Evolutionary conservation across 2,797 vertebrate genomes (phyloP).

Genomic region (Serranus cabrilla): DNA sequence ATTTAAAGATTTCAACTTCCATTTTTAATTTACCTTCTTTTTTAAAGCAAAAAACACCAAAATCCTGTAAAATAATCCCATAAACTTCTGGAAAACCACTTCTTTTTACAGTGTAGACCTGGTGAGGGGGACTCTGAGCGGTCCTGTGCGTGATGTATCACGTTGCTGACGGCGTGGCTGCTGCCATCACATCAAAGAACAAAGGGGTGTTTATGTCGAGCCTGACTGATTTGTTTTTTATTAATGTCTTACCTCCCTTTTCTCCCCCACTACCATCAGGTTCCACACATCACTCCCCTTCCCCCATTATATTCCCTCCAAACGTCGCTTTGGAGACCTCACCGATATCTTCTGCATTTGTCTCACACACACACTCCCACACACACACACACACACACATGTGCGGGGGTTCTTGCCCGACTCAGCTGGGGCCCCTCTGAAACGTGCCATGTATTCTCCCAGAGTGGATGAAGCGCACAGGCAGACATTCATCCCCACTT

Average conservation of each 20-base stretch:
- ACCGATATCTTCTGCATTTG: constrained; percentile 62
- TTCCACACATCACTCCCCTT: constrained; percentile 47
- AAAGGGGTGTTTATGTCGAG: constrained; percentile 86
- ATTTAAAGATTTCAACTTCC: too few relatives aligned
- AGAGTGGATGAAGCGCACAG: constrained; percentile 54
- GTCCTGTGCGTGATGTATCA: constrained; percentile 64
- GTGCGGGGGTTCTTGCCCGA: constrained; percentile 19
- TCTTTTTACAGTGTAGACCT: too few relatives aligned
- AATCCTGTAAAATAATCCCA: too few relatives aligned
- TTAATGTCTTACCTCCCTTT: constrained; percentile 78
- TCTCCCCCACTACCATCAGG: constrained; percentile 42
- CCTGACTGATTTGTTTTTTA: constrained; percentile 83
- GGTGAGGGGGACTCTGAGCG: constrained; percentile 5
- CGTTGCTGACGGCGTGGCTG: constrained; percentile 68
- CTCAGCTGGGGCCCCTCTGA: constrained; percentile 65
- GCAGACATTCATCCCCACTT: constrained; percentile 65
- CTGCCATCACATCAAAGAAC: constrained; percentile 83
- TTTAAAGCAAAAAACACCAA: too few relatives aligned
- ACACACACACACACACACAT: constrained; percentile 21
- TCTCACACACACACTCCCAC: constrained; percentile 52
- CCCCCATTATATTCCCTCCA: constrained; percentile 63
- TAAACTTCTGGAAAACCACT: too few relatives aligned
- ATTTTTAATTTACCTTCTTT: too few relatives aligned
- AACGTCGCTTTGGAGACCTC: constrained; percentile 54
- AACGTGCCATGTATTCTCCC: constrained; percentile 66